Base-by-base conservation (phyloP, 35 echinoderm and acorn worm species). In the Strongylocentrotus purpuratus region DNA sequence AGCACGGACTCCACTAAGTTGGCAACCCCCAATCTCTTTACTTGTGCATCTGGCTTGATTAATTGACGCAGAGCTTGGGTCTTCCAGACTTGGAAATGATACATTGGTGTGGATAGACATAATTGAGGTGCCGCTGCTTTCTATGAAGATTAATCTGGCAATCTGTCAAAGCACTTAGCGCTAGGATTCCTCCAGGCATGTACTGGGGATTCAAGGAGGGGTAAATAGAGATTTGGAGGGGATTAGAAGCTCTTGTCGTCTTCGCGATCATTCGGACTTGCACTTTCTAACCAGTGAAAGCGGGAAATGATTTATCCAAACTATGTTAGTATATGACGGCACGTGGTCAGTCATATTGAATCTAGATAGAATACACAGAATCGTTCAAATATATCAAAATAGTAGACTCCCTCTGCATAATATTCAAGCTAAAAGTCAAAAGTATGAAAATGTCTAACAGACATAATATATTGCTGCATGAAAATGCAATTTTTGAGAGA, bases 1-100 rank as follows among this genome's bases (percentile, higher is more conserved):
- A 78, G 65, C 65, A 78, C 65, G 4, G 65, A 78, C 65, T 78
- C 65, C 28, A n/a, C 65, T 3, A 78, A 78, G 65, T 78, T 78
- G 65, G 65, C 61, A 70, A 14, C 18, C 61, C 50, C 61, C 25
- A 18, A 78, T 78, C 65, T 78, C 65, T 78, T 78, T 78, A 78
- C 65, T 78, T 78, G 65, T 78, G 65, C 65, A 78, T 78, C 65
- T 78, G 65, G 22, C 65, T 78, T 78, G 65, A 78, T 78, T 78
- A 78, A 78, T 78, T 78, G 65, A 78, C 65, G 28, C 20, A 28
- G 65, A 78, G 65, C 52, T 25, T 1, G 25, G 65, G 65, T 78
- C 65, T 78, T 78, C 65, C 4, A 78, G 65, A 78, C 20, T 78
- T 22, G 65, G 0, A 78, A 78, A n/a, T 22, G 65, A 78, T 78